Evolutionary conservation across 2,888 invertebrate genomes (phyloP), one percentile per base, ranked within the genome.

Genomic region (Rhagonycha fulva): DNA sequence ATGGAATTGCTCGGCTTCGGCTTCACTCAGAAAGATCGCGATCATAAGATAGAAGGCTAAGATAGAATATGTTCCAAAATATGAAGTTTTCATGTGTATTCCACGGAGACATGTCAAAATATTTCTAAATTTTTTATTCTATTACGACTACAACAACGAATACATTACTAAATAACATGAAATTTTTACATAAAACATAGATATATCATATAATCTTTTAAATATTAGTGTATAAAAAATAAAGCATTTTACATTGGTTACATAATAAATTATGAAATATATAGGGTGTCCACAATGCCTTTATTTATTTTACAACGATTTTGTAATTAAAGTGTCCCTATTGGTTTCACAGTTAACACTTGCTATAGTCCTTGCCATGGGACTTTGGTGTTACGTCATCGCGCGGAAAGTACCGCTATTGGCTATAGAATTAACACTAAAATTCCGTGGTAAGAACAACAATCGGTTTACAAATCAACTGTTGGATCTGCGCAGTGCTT

Each of bases 201-300:
- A 63, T 63, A 26, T 66, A 66, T 66, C 26, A 24, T 66, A 23
- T 66, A 66, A n/a, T 47, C 23, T 66, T 24, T 66, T 66, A 23
- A 66, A 66, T 66, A 66, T 24, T 66, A 24, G 14, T 66, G 63
- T 66, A 66, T 66, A 66, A 66, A 47, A 66, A 66, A 66, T 66
- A 66, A 66, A 24, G 24, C 63, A 23, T 24, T 47, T 66, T 24
- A 66, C 24, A 26, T 4, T 24, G 26, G 47, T n/a, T 47, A 47
- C 47, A 47, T 47, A n/a, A 66, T 66, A 66, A 66, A 66, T 66
- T 24, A 24, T 66, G n/a, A 66, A 12, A 23, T 66, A 66, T 66
- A 24, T 66, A 24, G 63, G 63, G 47, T 47, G 47, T 47, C n/a
- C 47, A 47, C 47, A 47, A 47, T 7, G 47, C n/a, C 47, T 47